A percentile compares a stretch with the other conserved stretches of the same genome.
These are phyloP conservation scores for Pantherophis vulpinus DNA, from an alignment of 2,797 vertebrate species.

Conservation along the genomic window DNA sequence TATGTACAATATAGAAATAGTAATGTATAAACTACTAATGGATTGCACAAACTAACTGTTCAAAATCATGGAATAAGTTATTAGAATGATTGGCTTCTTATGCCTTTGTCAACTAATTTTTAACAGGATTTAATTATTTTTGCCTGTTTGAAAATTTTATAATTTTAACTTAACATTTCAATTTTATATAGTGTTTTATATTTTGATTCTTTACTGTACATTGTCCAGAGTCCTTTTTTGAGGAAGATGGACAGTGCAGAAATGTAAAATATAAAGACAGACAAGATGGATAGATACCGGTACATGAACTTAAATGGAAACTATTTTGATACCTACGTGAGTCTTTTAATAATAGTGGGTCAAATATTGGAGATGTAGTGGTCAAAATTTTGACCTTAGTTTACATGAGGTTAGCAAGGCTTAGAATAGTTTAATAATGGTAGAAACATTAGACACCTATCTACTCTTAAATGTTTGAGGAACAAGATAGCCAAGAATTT, in stretches of 20 bases:
- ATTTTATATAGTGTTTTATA: background rate
- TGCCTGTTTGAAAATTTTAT: background rate
- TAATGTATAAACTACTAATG: background rate
- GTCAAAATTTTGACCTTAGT: background rate
- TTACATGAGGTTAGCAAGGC: background rate
- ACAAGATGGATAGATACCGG: background rate
- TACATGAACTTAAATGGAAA: background rate
- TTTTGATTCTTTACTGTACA: background rate
- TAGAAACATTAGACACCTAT: background rate
- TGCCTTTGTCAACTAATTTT: background rate
- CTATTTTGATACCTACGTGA: background rate
- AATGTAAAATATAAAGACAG: background rate
- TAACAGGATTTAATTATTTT: background rate
- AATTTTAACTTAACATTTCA: background rate
- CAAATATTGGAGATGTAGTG: background rate
- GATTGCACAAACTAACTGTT: background rate
- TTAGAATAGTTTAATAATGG: background rate
- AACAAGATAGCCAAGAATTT: background rate
- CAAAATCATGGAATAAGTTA: background rate
- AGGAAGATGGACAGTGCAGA: background rate
- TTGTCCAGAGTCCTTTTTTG: background rate
- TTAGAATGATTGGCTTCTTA: background rate
- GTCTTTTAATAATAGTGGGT: background rate
- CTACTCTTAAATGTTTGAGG: background rate
- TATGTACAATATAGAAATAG: background rate